Base-by-base conservation (phyloP, 2,888 invertebrate genomes). In the Ormyrus rosae region DNA sequence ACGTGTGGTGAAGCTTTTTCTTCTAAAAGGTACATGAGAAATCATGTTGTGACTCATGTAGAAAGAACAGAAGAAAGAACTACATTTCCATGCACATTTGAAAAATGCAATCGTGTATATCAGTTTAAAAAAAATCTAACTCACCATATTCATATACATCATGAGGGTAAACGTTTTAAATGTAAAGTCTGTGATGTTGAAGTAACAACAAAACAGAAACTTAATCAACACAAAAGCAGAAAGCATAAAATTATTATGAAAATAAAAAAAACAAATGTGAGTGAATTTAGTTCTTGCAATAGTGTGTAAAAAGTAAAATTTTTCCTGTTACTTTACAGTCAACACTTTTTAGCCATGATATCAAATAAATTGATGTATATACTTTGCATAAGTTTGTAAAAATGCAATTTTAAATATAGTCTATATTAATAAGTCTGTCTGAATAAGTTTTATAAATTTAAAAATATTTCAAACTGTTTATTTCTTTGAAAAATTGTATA, bases 81-180 rank as follows among this genome's bases (percentile, higher is more conserved):
- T 10, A 45, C 9, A 51, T 77, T 71, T 50, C 10, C 19, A 13
- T 77, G 70, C 60, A 53, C 50, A 45, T 70, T 70, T 45, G 11
- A 64, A 64, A 50, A 48, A 8, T 77, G 70, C 11, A 50, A 46
- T 11, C 11, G 64, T 46, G 11, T 58, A n/a, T 78, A 78, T 60
- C 11, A 11, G 5, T 68, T 58, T 67, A 78, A 78, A 72, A 78
- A 13, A 58, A 78, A 78, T 65, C 46, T 78, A 58, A 51, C 8
- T 6, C 58, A 71, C 53, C 71, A 78, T 51, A 65, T 78, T 58
- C 19, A 50, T 9, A 10, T 53, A 9, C 45, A n/a, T 70, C 77
- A 71, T 53, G n/a, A n/a, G 13, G 51, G 46, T 56, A 71, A 50
- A 65, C 64, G 10, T n/a, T 78, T 78, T 65, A 64, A 58, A 58